A percentile compares a stretch with the other conserved stretches of the same genome.
Conservation (phyloP, 2,113 vertebrate genomes). For the Dasyornis broadbenti region DNA sequence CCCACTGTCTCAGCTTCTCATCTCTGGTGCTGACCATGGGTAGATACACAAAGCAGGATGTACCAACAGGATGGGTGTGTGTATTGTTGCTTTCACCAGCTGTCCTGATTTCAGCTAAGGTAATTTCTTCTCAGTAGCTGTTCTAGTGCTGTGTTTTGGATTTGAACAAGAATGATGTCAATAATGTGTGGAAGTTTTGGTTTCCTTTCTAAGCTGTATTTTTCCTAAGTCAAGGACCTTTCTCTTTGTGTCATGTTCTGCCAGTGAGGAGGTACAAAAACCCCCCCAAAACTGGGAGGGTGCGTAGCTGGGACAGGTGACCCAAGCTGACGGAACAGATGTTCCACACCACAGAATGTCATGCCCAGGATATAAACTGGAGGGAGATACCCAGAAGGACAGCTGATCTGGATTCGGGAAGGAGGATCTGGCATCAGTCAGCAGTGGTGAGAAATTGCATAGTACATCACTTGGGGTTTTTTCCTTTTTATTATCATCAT, state of each 20-base stretch:
- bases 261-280: background rate
- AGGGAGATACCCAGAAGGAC: background rate
- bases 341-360: background rate
- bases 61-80: background rate
- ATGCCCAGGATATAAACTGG: background rate
- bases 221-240: background rate
- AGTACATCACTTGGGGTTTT: no score
- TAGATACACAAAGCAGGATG: background rate
- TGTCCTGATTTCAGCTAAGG: background rate
- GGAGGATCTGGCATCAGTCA: no score
- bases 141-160: background rate
- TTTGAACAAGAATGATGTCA: background rate
- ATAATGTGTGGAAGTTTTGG: no score
- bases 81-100: background rate
- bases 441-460: background rate
- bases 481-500: background rate
- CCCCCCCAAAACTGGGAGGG: background rate
- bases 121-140: background rate
- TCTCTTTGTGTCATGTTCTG: background rate
- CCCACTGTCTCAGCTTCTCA: background rate
- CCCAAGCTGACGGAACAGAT: fast-evolving
- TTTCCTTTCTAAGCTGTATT: background rate
- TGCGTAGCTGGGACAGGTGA: background rate
- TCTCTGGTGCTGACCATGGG: background rate
- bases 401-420: background rate